phyloP scores from a whole-genome alignment of 2,113 vertebrate species.

The Percina caprodes region DNA sequence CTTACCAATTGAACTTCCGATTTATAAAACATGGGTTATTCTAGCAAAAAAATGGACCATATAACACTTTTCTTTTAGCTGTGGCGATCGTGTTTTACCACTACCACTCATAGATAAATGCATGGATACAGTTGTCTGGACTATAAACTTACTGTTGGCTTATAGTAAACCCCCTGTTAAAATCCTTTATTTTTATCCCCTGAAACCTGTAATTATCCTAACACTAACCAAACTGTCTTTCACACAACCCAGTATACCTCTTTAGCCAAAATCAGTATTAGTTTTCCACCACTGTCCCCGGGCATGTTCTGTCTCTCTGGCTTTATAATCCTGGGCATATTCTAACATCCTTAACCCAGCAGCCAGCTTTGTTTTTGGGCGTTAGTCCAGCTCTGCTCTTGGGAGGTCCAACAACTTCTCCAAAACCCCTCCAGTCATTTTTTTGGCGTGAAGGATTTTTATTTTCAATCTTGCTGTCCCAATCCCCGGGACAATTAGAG shows the following conservation, averaged over 20 bases:
- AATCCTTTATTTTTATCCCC: slow-evolving; percentile 39
- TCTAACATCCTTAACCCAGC: slow-evolving; percentile 68
- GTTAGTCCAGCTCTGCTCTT: slow-evolving; percentile 73
- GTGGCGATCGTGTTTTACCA: slow-evolving; percentile 26
- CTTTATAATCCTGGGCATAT: slow-evolving; percentile 66
- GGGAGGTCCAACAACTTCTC: slow-evolving; percentile 75
- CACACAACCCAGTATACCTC: slow-evolving; percentile 33
- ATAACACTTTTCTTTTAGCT: background rate
- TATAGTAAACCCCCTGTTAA: slow-evolving; percentile 32
- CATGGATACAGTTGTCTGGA: slow-evolving; percentile 27
- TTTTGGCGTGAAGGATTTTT: slow-evolving; percentile 66
- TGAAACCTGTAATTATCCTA: slow-evolving; percentile 54
- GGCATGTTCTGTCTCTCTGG: slow-evolving; percentile 60
- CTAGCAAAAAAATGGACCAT: background rate
- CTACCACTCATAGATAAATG: slow-evolving; percentile 22
- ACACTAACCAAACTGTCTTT: slow-evolving; percentile 39
- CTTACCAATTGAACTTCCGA: slow-evolving; percentile 9
- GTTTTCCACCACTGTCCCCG: slow-evolving; percentile 66
- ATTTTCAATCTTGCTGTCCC: slow-evolving; percentile 72
- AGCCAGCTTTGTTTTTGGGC: slow-evolving; percentile 75
- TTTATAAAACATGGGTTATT: background rate
- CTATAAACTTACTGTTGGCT: slow-evolving; percentile 31
- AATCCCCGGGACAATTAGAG: slow-evolving; percentile 73
- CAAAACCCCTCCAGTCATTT: slow-evolving; percentile 67
- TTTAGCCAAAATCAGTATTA: slow-evolving; percentile 67